Conservation (phyloP, 2,113 vertebrate genomes). For the Leuciscus idus region DNA sequence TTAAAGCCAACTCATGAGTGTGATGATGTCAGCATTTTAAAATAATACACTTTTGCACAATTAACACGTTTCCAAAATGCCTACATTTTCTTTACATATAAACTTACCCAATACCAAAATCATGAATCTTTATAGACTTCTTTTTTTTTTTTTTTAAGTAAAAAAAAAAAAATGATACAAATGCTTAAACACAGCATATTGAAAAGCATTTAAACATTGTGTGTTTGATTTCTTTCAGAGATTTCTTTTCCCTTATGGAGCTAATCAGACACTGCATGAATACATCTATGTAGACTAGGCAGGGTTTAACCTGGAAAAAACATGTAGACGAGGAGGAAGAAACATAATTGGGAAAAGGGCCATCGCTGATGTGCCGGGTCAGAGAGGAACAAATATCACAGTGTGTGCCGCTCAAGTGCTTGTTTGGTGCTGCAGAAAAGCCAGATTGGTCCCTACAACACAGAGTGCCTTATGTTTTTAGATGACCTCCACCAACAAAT, state of each 20-base stretch:
- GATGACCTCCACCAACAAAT: no score
- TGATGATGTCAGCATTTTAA: no score
- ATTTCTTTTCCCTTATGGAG: not conserved
- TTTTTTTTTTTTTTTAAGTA: no score
- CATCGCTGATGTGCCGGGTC: not conserved
- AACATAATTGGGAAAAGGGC: not conserved
- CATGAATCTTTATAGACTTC: no score
- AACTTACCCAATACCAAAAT: no score
- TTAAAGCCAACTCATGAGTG: no score
- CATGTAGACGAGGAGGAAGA: not conserved
- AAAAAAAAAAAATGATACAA: no score
- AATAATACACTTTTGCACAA: no score
- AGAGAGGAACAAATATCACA: not conserved
- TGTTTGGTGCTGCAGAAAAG: not conserved
- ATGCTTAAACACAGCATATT: no score
- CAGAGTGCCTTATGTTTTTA: no score
- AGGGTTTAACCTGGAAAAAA: not conserved
- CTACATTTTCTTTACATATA: no score
- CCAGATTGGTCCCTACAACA: not conserved
- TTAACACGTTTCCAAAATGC: no score
- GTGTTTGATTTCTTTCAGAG: not conserved
- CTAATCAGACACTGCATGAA: not conserved
- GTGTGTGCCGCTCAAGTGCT: not conserved
- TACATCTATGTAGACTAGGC: not conserved
- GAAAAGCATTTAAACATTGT: not conserved